Base-by-base conservation (phyloP, 1,140 invertebrate genomes). In the Drosophila lacteicornis region DNA sequence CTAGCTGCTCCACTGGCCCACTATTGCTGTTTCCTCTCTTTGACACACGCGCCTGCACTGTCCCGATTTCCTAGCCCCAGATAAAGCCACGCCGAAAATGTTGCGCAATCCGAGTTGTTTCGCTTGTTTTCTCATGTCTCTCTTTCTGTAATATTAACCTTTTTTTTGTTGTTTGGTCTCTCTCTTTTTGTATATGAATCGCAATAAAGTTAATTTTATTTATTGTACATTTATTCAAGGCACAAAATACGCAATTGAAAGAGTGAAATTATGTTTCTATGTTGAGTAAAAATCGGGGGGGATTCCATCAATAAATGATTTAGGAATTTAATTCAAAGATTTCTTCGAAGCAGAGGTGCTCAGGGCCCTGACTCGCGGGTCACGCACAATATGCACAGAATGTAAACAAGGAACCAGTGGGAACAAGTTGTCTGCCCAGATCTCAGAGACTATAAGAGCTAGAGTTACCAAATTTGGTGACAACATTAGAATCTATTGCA, bases 141-240 rank as follows among this genome's bases (percentile, higher is more conserved):
- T 55, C 49, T 75, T 68, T 63, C 30, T 53, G 60, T 79, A 67
- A 69, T 70, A 68, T 74, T 74, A 63, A 67, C 62, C 33, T 38
- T 53, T 82, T 82, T 78, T 58, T 80, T 77, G 51, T 73, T 77
- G 22, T 78, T 78, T 70, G 56, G 75, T 62, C 51, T 67, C 43
- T 62, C 38, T 62, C 38, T 33, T 15, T 58, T 78, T 61, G 65
- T 77, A 69, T 42, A 69, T 68, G 75, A 88, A 80, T 88, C 85
- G 77, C 84, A 87, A 87, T 87, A 87, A 87, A 87, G 59, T 80
- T 73, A 78, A 87, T 80, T 87, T 88, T 84, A 87, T 87, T 87
- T 87, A 87, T 87, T 87, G 84, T 88, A 88, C 65, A 70, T 51
- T 59, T 66, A 68, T 59, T 70, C 57, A 67, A 60, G 40, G 43